A percentile compares a stretch with the other conserved stretches of the same genome.
phyloP scores from a whole-genome alignment of 2,888 invertebrate genomes.

The Stenotaenia linearis region DNA sequence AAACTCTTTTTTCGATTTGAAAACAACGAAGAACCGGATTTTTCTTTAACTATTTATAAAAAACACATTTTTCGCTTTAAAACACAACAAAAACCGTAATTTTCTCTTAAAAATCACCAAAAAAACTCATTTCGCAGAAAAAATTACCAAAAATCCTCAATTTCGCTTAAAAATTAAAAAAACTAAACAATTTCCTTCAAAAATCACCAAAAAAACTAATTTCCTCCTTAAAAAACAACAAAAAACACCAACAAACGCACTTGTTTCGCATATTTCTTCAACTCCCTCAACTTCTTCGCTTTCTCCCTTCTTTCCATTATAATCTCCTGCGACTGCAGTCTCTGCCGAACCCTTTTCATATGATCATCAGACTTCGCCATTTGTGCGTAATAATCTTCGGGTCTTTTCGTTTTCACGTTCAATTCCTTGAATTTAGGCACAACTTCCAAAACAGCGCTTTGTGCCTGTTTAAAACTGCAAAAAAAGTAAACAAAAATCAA shows the following conservation, averaged over 20 bases:
- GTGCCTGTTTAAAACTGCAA: slow-evolving; percentile 51
- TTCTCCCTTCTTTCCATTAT: slow-evolving; percentile 82
- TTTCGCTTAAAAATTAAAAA: slow-evolving; percentile 38
- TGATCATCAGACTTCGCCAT: slow-evolving; percentile 97
- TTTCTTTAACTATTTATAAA: too few species aligned
- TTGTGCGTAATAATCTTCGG: slow-evolving; percentile 96
- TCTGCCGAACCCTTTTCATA: slow-evolving; percentile 89
- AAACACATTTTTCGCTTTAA: too few species aligned
- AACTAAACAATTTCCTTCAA: not conserved
- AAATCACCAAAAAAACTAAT: too few species aligned
- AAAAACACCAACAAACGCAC: slow-evolving; percentile 40
- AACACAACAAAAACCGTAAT: too few species aligned
- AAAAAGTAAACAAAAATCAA: not conserved
- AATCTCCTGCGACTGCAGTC: slow-evolving; percentile 74
- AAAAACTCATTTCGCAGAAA: too few species aligned
- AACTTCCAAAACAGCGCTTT: slow-evolving; percentile 75
- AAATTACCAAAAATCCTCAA: too few species aligned
- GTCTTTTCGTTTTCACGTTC: slow-evolving; percentile 72
- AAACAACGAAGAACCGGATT: too few species aligned
- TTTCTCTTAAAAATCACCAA: too few species aligned
- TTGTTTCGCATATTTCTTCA: slow-evolving; percentile 88
- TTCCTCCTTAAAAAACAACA: too few species aligned
- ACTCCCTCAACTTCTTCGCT: slow-evolving; percentile 78
- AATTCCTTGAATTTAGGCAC: slow-evolving; percentile 69
- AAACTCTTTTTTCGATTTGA: too few species aligned